Evolutionary conservation across 2,797 vertebrate genomes (phyloP).

Genomic region (Pipistrellus nathusii): DNA sequence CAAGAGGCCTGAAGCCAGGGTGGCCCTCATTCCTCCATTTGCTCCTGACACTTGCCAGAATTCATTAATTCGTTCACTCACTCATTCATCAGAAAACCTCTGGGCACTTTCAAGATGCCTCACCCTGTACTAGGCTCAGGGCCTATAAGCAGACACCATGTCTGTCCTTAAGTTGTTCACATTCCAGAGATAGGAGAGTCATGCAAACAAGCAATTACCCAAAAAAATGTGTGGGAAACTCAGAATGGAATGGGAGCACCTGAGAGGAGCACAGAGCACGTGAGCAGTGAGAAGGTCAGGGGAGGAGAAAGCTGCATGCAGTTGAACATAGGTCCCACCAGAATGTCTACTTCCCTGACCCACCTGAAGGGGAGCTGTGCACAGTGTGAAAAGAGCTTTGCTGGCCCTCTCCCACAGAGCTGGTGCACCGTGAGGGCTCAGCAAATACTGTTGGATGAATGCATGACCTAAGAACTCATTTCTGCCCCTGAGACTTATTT

Average conservation of each 20-base stretch:
- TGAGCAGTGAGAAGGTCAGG: not conserved
- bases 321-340: not conserved
- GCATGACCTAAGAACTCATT: not conserved
- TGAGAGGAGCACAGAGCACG: not conserved
- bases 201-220: not conserved
- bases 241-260: not conserved
- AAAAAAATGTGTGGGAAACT: not conserved
- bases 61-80: not conserved
- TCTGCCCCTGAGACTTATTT: not conserved
- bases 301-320: not conserved
- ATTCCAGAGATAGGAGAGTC: not conserved
- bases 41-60: not conserved
- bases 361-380: not conserved
- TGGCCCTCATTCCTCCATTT: not conserved
- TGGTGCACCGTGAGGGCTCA: not conserved
- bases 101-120: not conserved
- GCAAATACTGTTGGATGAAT: conserved; percentile 29
- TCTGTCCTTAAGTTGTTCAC: not conserved
- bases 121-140: not conserved
- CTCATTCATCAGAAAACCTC: not conserved
- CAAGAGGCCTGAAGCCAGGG: not conserved
- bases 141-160: not conserved
- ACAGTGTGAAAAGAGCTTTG: not conserved
- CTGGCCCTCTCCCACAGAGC: not conserved
- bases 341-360: not conserved